These are phyloP conservation scores for Tenthredo distinguenda DNA, from an alignment of 2,888 invertebrate genomes.

Conservation along the genomic window DNA sequence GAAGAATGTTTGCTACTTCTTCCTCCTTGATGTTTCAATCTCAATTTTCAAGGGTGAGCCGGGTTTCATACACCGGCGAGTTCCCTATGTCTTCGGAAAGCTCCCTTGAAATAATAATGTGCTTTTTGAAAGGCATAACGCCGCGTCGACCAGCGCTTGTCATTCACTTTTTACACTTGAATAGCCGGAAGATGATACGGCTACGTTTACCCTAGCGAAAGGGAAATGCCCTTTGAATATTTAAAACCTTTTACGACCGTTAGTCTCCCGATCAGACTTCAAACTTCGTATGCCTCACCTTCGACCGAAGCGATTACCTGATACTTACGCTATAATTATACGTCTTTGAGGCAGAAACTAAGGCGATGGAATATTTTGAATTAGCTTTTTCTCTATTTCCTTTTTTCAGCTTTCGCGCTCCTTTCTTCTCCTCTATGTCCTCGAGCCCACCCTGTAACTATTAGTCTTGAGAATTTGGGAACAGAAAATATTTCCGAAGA, in stretches of 20 bases:
- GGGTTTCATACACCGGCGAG: neutral
- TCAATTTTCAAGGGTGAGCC: slow-evolving; percentile 39
- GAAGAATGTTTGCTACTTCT: neutral
- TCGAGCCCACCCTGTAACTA: neutral
- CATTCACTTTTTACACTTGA: slow-evolving; percentile 47
- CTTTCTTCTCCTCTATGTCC: neutral
- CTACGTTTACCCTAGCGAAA: slow-evolving; percentile 37
- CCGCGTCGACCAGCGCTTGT: neutral
- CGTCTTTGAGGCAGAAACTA: slow-evolving; percentile 6
- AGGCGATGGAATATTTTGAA: neutral
- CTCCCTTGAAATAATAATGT: slow-evolving; percentile 31
- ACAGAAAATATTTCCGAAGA: neutral
- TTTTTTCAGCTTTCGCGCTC: neutral
- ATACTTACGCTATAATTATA: neutral
- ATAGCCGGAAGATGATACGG: slow-evolving; percentile 42
- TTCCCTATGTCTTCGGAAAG: neutral
- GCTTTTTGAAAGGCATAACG: slow-evolving; percentile 25
- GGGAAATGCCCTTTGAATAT: slow-evolving; percentile 31
- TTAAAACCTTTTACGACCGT: slow-evolving; percentile 12
- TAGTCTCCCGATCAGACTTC: neutral
- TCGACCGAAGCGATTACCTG: neutral
- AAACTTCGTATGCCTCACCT: neutral
- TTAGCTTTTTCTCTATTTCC: neutral
- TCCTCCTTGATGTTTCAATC: slow-evolving; percentile 46
- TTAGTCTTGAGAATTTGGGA: neutral